Evolutionary conservation across 2,797 vertebrate genomes (phyloP), one percentile per base, ranked within the genome.

Genomic region (Rousettus madagascariensis): DNA sequence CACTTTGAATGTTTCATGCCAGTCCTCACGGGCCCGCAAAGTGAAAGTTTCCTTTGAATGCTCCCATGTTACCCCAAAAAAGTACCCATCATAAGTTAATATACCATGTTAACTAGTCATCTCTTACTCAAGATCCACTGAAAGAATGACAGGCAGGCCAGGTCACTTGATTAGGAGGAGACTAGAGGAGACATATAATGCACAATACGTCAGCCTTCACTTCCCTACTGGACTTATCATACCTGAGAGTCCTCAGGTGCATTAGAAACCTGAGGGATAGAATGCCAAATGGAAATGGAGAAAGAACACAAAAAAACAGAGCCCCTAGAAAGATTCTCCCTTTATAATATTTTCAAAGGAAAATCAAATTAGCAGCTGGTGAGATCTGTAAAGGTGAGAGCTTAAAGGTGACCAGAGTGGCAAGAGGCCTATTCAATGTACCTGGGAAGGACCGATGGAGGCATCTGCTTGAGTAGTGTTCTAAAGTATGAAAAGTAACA

Each of bases 301-400:
- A 61, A 78, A 87, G 36, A 90, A 75, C 16, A 22, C 8, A 30
- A 41, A 63, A 63, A 61, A 88, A 46, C 15, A 75, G 24, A 59
- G 15, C 41, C 51, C 59, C n/a, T 22, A 33, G 53, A 36, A 63
- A 74, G 53, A 36, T 3, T n/a, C 43, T 71, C 15, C 57, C 61
- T 87, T 77, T 30, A 61, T 8, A 38, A 15, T 65, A 26, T 46
- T 61, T 74, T 86, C 30, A 66, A 36, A 93, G 41, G 20, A 57
- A 88, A 91, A 53, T 1, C 15, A 8, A 41, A 90, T 36, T 30
- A 61, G 24, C 26, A 71, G 49, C 49, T 65, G 66, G 16, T 20
- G 28, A 74, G 75, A 38, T 74, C 19, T 92, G 11, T 19, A 61
- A 85, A 77, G 11, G 49, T 77, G n/a, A 89, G 51, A 33, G n/a